Evolutionary conservation across 2,888 invertebrate species (phyloP), one percentile per base, ranked within the genome.

Genomic region (Tenthredo distinguenda): DNA sequence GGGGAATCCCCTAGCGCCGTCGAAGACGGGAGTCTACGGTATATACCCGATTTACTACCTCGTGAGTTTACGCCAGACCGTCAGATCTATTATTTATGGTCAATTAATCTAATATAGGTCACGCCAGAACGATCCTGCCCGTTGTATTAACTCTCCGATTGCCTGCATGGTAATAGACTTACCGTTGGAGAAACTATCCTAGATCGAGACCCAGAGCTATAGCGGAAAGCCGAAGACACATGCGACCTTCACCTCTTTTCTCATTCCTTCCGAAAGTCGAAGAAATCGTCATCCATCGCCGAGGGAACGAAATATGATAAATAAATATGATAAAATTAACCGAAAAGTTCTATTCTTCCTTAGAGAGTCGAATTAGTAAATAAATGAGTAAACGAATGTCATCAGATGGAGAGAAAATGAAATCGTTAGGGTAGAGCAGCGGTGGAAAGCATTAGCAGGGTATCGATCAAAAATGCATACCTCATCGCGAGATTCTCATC

Each of bases 71-170:
- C 31, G 50, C 77, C 62, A 81, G 81, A 81, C 81, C 40, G 81
- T 77, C 40, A 37, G 81, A 81, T 81, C 58, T 62, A 81, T 81
- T 81, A 81, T 81, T 81, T 40, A 81, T 40, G 81, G 21, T 62
- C 81, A 81, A 81, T 81, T 81, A 81, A 81, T 81, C 62, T 34
- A 40, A 81, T 81, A 81, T 81, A 81, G 81, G 81, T 81, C 81
- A 81, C 37, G 62, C 58, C 81, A 21, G 37, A 81, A 62, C 81
- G 62, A 81, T 62, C 62, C 81, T 81, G 21, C 58, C 21, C 34
- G 77, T 77, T 55, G 26, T 77, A 50, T 55, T 47, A 74, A 74
- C 74, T 74, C 47, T 50, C 77, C 50, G 50, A 77, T 77, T 34
- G 77, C 31, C 55, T 77, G 21, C 43, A 21, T 43, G 72, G 43